Evolutionary conservation across 2,888 invertebrate genomes (phyloP), one percentile per base, ranked within the genome.

Genomic region (Notodonta ziczac): DNA sequence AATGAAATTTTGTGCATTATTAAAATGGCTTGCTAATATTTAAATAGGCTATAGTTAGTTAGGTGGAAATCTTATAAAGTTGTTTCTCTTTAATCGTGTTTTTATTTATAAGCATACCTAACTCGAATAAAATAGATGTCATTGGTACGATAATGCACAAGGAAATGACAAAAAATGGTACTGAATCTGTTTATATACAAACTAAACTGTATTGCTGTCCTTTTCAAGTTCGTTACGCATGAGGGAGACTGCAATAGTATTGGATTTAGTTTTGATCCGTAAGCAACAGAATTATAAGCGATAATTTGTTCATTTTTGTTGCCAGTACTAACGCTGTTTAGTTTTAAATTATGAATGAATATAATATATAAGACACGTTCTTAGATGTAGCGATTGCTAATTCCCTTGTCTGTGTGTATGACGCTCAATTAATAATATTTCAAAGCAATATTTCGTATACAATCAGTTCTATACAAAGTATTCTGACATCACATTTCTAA

Each of bases 381-480:
- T 48, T 35, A 35, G 6, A 35, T 35, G 2, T 6, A 35, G 35
- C 7, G 35, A 35, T 35, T 35, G 7, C 35, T 4, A 48, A 6
- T 6, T n/a, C 48, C 48, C 13, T 51, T 35, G 52, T 35, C n/a
- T 24, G 48, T 60, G 54, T 35, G 32, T 63, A 54, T 51, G 60
- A 66, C 60, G 72, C 74, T 73, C 73, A 73, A 74, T 57, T 67
- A 58, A 72, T 63, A 71, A 63, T 74, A 67, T 56, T 69, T 14
- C 68, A 59, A 77, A 83, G 81, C 83, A 81, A 83, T 82, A 78
- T 59, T 55, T 62, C 52, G 78, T 82, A 77, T 80, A 80, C 76
- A 54, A 32, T 32, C 24, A 24, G 12, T 32, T 52, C 1, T 54
- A 58, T 59, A 51, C 44, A 32, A 44, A 61, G 59, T 56, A 44